Conservation (phyloP, 2,888 invertebrate genomes). For the Zaprionus lineosus region DNA sequence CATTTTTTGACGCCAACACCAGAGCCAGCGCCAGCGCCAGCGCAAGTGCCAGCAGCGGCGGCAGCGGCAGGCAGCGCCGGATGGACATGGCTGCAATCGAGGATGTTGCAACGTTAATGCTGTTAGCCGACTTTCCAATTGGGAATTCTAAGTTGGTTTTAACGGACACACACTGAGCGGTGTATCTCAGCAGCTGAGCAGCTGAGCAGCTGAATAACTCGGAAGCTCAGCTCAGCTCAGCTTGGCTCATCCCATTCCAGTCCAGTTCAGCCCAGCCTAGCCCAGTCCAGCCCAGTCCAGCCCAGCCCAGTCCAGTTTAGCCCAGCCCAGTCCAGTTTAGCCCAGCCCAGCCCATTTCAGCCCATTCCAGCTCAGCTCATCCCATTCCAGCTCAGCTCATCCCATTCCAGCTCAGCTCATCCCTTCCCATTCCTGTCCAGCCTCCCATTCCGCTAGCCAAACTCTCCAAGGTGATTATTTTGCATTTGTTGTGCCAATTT, state of each 20-base stretch:
- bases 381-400: no score
- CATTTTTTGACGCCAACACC: conserved; percentile 34
- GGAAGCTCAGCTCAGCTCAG: conserved; percentile 24
- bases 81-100: conserved; percentile 12
- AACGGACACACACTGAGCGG: conserved; percentile 1
- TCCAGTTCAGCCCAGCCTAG: no score
- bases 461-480: conserved; percentile 72
- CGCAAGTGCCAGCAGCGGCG: no score
- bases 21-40: no score
- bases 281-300: no score
- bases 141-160: conserved; percentile 44
- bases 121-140: conserved; percentile 53
- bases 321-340: conserved; percentile 19
- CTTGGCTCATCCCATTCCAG: neutral
- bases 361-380: neutral
- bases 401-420: neutral
- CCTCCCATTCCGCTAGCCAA: no score
- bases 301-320: neutral
- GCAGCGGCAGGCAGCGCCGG: no score
- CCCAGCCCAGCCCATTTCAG: conserved; percentile 18
- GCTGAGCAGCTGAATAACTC: no score
- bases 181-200: no score
- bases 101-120: conserved; percentile 46
- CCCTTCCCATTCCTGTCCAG: neutral
- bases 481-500: conserved; percentile 62